Evolutionary conservation across 2,888 invertebrate genomes (phyloP).

Genomic region (Pachliopta kotzebuea): DNA sequence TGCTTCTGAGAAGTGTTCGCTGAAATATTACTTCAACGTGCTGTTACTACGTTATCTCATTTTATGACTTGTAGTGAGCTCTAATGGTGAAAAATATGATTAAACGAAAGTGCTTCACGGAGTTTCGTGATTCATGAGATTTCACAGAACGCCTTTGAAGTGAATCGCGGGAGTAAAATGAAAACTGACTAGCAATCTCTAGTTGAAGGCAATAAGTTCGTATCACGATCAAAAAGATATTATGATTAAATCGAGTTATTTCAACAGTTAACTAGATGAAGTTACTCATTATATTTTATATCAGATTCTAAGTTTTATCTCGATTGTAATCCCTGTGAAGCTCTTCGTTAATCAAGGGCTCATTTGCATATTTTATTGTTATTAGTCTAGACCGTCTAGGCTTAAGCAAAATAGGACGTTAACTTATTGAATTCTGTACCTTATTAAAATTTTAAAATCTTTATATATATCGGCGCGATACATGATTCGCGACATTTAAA

Average conservation of each 20-base stretch:
- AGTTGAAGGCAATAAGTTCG: constrained; percentile 15
- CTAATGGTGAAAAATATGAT: constrained; percentile 19
- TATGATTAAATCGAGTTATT: neutral
- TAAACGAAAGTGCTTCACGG: constrained; percentile 6
- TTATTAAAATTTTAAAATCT: no score
- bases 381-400: neutral
- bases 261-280: neutral
- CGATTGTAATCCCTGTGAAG: neutral
- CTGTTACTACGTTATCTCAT: neutral
- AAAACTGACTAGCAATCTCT: constrained; percentile 9
- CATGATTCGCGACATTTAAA: no score
- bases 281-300: no score
- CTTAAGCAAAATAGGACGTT: no score
- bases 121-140: constrained; percentile 22
- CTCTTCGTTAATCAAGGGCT: neutral
- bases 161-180: constrained; percentile 13
- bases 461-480: no score
- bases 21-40: constrained; percentile 4
- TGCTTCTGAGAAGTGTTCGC: neutral
- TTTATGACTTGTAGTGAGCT: neutral
- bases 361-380: neutral
- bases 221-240: neutral
- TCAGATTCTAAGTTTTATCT: neutral
- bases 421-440: no score
- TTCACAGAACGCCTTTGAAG: constrained; percentile 11